Conservation (phyloP, 2,113 vertebrate species). For the Panthera uncia region DNA sequence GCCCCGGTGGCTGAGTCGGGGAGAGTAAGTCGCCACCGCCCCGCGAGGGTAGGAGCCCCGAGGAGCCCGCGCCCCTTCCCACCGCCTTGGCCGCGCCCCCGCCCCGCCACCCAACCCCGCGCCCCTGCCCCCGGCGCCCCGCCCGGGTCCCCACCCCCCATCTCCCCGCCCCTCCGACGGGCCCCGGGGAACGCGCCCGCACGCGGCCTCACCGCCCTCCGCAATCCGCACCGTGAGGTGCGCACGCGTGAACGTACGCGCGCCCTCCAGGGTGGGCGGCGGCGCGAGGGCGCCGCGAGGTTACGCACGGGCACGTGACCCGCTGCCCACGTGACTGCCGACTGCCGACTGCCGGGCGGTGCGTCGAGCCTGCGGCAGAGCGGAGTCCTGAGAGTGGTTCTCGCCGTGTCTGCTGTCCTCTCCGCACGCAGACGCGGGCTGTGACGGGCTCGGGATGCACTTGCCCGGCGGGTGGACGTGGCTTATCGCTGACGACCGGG, state of each 20-base stretch:
- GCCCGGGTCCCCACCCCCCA: fast-evolving
- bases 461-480: too few relatives aligned
- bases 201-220: fast-evolving
- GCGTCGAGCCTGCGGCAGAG: fast-evolving
- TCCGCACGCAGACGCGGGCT: neutral
- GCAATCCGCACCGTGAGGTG: neutral
- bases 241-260: neutral
- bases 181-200: too few relatives aligned
- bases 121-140: neutral
- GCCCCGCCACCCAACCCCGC: neutral
- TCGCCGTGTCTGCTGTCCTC: fast-evolving
- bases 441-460: neutral
- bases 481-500: neutral
- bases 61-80: neutral
- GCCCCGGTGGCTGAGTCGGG: too few relatives aligned
- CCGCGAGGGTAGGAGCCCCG: neutral
- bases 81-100: neutral
- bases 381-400: fast-evolving
- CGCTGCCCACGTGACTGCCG: neutral
- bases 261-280: neutral
- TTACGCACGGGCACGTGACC: neutral
- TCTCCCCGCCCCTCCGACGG: too few relatives aligned
- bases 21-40: too few relatives aligned
- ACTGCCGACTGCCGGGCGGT: fast-evolving
- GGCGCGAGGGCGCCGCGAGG: fast-evolving